Conservation (phyloP, 2,888 invertebrate species). For the Diogma glabrata region DNA sequence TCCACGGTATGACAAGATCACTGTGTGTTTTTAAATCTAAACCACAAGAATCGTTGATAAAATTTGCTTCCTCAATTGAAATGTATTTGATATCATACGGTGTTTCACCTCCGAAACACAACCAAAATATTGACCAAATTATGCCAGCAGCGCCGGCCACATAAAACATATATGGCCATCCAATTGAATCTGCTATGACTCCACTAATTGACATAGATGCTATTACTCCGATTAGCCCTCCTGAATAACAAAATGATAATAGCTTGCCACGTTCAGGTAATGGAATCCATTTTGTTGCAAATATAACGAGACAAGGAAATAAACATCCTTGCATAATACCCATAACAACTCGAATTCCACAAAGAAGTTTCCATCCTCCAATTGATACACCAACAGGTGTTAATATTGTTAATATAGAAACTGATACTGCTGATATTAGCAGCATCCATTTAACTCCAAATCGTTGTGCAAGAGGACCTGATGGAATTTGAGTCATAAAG, state of each 20-base stretch:
- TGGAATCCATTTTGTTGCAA: conserved; percentile 54
- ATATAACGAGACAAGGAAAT: conserved; percentile 49
- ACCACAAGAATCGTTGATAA: conserved; percentile 49
- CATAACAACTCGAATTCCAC: conserved; percentile 44
- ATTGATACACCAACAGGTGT: conserved; percentile 51
- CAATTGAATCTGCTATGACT: conserved; percentile 47
- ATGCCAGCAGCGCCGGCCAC: conserved; percentile 48
- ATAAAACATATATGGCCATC: conserved; percentile 67
- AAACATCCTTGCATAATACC: conserved; percentile 52
- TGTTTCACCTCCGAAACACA: conserved; percentile 46
- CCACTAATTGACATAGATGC: conserved; percentile 57
- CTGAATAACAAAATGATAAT: conserved; percentile 51
- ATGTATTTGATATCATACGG: conserved; percentile 47
- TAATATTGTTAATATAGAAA: conserved; percentile 48
- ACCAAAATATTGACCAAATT: conserved; percentile 46
- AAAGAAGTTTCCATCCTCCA: conserved; percentile 46
- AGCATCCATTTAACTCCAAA: conserved; percentile 53
- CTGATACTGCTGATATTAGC: conserved; percentile 39
- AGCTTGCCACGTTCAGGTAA: conserved; percentile 51
- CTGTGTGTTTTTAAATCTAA: no score
- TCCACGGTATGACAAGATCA: conserved; percentile 48
- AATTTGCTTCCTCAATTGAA: conserved; percentile 44
- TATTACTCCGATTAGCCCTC: conserved; percentile 64
- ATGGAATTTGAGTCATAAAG: conserved; percentile 43
- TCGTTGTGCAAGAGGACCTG: conserved; percentile 53